Conservation (phyloP, 2,888 invertebrate species). For the Acrocera orbiculus region DNA sequence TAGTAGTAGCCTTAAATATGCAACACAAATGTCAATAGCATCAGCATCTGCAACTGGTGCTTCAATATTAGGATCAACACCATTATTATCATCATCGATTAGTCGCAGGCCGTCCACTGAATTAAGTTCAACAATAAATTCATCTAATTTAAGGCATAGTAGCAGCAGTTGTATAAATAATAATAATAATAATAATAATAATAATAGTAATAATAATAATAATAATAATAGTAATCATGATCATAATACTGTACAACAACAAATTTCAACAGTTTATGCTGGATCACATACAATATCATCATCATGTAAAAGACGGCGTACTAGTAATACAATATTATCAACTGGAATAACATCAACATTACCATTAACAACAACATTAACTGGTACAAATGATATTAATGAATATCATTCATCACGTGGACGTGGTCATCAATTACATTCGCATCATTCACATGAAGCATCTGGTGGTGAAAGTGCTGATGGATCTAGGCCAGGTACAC, state of each 20-base stretch:
- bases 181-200: slow-evolving; percentile 18
- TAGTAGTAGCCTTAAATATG: slow-evolving; percentile 19
- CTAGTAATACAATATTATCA: slow-evolving; percentile 15
- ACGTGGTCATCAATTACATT: slow-evolving; percentile 36
- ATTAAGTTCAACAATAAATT: too few species aligned
- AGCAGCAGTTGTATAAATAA: too few species aligned
- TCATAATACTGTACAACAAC: slow-evolving; percentile 9
- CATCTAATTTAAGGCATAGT: too few species aligned
- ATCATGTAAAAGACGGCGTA: slow-evolving; percentile 38
- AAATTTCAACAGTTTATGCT: slow-evolving; percentile 5
- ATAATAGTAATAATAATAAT: slow-evolving; percentile 17
- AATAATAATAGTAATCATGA: slow-evolving; percentile 12
- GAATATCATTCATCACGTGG: slow-evolving; percentile 31
- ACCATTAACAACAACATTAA: slow-evolving; percentile 5
- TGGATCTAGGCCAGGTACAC: slow-evolving; percentile 71
- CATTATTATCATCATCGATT: slow-evolving; percentile 15
- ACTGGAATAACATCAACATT: slow-evolving; percentile 10
- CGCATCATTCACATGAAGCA: slow-evolving; percentile 34
- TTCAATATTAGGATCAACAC: slow-evolving; percentile 17
- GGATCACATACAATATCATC: slow-evolving; percentile 15
- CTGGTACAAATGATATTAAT: slow-evolving; percentile 26
- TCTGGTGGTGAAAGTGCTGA: slow-evolving; percentile 43
- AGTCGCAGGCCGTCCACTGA: slow-evolving; percentile 37
- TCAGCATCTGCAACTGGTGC: slow-evolving; percentile 17
- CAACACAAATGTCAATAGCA: slow-evolving; percentile 10